Percentiles rank a stretch among this genome's conserved stretches.
phyloP scores from a whole-genome alignment of 2,113 vertebrate genomes.

The Cichladusa arquata region DNA sequence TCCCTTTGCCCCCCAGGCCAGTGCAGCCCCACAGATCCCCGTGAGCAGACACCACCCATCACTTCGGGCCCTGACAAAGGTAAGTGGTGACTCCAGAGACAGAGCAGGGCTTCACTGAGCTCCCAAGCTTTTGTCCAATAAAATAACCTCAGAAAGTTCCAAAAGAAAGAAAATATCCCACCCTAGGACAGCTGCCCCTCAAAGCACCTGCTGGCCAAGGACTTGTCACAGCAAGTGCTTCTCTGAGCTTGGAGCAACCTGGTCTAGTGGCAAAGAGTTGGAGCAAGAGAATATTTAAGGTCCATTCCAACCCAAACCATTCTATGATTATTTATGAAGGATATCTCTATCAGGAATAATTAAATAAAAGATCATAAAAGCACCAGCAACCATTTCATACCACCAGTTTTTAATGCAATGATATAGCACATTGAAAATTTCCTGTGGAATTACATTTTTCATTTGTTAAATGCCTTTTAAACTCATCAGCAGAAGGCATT shows the following conservation, averaged over 20 bases:
- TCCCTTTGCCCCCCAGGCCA: conserved; percentile 47
- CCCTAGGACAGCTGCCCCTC: neutral
- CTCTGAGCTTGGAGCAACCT: neutral
- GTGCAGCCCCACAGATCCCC: neutral
- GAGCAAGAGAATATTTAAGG: neutral
- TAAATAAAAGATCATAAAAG: neutral
- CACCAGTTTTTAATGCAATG: neutral
- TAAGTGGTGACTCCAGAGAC: conserved; percentile 7
- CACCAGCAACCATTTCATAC: neutral
- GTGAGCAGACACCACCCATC: conserved; percentile 24
- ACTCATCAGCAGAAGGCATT: neutral
- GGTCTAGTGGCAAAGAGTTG: neutral
- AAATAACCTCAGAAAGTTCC: neutral
- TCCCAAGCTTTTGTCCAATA: neutral
- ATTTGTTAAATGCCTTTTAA: neutral
- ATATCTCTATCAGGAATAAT: neutral
- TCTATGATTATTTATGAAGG: neutral
- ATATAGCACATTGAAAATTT: neutral
- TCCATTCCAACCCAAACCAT: neutral
- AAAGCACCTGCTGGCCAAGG: neutral
- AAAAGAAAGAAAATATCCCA: neutral
- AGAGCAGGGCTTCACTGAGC: neutral
- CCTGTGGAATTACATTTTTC: neutral
- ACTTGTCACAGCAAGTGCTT: neutral
- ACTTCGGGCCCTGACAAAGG: conserved; percentile 54